A percentile compares a stretch with the other conserved stretches of the same genome.
Conservation (phyloP, 2,797 vertebrate genomes). For the Eidolon dupreanum region DNA sequence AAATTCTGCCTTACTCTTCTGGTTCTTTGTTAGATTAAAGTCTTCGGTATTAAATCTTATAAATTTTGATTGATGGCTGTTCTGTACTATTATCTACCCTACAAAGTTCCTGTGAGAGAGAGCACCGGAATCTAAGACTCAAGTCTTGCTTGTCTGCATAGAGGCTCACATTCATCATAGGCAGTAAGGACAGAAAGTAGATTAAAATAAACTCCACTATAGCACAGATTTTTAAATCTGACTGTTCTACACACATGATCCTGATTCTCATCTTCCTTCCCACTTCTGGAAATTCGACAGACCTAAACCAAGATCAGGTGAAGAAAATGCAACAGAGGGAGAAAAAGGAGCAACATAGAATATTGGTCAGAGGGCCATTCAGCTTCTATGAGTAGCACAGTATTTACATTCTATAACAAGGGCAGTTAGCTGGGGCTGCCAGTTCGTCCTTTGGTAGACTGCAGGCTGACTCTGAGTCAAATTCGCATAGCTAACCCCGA, state of each 20-base stretch:
- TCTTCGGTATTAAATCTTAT: background rate
- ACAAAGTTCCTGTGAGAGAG: background rate
- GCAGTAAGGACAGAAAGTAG: background rate
- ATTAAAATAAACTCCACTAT: conserved; percentile 31
- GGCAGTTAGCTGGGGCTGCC: background rate
- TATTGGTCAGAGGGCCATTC: background rate
- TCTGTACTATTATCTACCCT: background rate
- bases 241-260: background rate
- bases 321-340: background rate
- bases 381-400: background rate
- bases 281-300: background rate
- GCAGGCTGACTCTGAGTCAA: background rate
- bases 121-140: background rate
- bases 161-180: conserved; percentile 45
- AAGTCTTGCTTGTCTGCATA: background rate
- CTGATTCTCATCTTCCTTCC: background rate
- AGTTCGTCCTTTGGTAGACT: background rate
- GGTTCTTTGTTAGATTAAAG: conserved; percentile 38
- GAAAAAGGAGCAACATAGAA: background rate
- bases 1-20: conserved; percentile 4
- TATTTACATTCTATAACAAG: background rate
- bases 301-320: background rate
- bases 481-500: background rate
- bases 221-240: background rate
- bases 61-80: conserved; percentile 18